A percentile compares a stretch with the other conserved stretches of the same genome.
These are phyloP conservation scores for Ctenodactylus gundi DNA, from an alignment of 2,113 vertebrate genomes.

Conservation along the genomic window DNA sequence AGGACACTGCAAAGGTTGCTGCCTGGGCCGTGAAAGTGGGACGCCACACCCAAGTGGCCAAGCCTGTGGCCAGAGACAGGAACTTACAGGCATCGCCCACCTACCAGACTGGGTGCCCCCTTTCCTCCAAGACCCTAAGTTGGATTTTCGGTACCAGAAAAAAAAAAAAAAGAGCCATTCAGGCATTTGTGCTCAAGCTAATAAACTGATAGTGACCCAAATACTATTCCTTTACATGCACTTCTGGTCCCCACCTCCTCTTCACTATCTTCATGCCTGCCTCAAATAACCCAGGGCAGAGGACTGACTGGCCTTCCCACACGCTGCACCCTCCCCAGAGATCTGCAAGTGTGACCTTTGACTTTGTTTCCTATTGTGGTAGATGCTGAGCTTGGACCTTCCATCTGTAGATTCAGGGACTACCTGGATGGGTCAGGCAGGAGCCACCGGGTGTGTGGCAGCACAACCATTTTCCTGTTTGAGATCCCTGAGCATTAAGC, in stretches of 20 bases:
- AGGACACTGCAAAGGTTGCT: not conserved
- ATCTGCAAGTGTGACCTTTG: not conserved
- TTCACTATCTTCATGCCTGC: not conserved
- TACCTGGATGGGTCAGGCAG: not conserved
- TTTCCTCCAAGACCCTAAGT: not conserved
- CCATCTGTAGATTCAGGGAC: not conserved
- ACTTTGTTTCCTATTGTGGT: not conserved
- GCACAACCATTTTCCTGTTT: not conserved
- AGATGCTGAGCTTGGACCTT: not conserved
- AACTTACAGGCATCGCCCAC: not conserved
- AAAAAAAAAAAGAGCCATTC: not conserved
- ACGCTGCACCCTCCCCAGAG: not conserved
- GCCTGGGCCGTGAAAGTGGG: not conserved
- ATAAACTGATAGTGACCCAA: not conserved
- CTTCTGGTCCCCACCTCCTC: not conserved
- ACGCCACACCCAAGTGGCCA: not conserved
- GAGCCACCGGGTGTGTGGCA: too few species aligned
- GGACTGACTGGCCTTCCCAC: too few species aligned
- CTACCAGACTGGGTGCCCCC: not conserved
- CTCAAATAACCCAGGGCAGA: not conserved
- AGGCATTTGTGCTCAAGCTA: not conserved
- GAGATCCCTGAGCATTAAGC: not conserved
- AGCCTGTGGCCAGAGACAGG: not conserved
- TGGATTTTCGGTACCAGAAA: too few species aligned
- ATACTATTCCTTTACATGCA: not conserved